Evolutionary conservation across 2,888 invertebrate species (phyloP), one percentile per base, ranked within the genome.

Genomic region (Cryptophagus acutangulus): DNA sequence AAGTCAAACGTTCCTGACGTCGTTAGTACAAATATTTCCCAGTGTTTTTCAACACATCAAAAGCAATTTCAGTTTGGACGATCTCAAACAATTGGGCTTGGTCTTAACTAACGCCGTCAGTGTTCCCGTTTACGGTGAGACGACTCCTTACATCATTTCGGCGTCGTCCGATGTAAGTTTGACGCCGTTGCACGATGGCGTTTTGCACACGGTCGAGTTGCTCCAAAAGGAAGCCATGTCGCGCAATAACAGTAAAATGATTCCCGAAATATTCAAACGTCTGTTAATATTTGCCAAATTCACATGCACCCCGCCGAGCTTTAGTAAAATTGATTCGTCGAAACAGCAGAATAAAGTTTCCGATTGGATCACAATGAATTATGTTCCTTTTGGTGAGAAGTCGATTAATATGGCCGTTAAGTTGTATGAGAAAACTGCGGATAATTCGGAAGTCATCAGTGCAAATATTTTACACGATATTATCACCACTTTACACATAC

Each of bases 11-110:
- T 97, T 94, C 74, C 77, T 97, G 38, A 93, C 94, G 0, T 90
- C 95, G 0, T 74, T 96, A 10, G 86, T 96, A 51, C 94, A 95
- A 71, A 93, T 95, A 62, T 96, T 97, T 69, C 94, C 95, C 2
- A 85, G 87, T 42, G 83, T 97, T 43, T 96, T 94, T 72, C 88
- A 87, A 52, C 90, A 92, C 60, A 87, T 94, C 38, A 66, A 65
- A 51, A 52, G 13, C 53, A 80, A 78, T 41, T 83, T 86, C 65
- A 77, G 76, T 0, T 70, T 79, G 0, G 72, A 77, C 0, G 93
- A 94, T 71, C 80, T 94, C 48, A 78, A 81, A 51, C 83, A 84
- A 60, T 75, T 95, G 30, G 90, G 91, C 45, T 44, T 39, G 3
- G 55, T 58, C 8, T 68, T 91, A 45, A 80, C 84, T 58, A 83